Evolutionary conservation across 1,140 invertebrate species (phyloP).

Genomic region (Zophobas atratus): DNA sequence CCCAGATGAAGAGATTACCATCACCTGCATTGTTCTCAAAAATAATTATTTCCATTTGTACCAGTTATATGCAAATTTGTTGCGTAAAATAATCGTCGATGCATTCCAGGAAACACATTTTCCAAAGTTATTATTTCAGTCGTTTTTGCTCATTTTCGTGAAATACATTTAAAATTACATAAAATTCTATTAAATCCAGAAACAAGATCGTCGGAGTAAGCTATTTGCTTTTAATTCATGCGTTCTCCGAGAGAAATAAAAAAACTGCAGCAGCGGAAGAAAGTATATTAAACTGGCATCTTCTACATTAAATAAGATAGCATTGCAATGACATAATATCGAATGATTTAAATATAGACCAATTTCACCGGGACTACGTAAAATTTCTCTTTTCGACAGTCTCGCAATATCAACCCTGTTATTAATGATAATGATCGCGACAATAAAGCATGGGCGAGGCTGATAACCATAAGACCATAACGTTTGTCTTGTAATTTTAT

Average conservation of each 20-base stretch:
- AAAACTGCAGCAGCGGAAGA: neutral
- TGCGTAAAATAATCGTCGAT: neutral
- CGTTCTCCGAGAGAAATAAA: neutral
- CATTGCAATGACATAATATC: conserved; percentile 11
- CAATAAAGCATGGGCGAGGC: conserved; percentile 28
- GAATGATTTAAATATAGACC: neutral
- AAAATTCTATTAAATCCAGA: conserved; percentile 3
- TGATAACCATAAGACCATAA: neutral
- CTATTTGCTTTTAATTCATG: conserved; percentile 6
- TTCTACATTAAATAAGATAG: conserved; percentile 18
- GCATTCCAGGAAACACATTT: too few species aligned
- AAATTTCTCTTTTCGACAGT: conserved; percentile 21
- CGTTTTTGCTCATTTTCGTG: too few species aligned
- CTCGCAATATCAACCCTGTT: conserved; percentile 15
- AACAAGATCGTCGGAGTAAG: conserved; percentile 6
- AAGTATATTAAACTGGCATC: neutral
- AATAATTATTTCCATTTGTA: conserved; percentile 2
- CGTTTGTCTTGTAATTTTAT: conserved; percentile 35
- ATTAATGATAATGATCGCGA: conserved; percentile 6
- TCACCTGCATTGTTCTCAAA: conserved; percentile 19
- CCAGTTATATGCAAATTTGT: conserved; percentile 21
- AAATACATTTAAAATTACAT: neutral
- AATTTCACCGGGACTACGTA: conserved; percentile 8
- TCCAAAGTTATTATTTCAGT: too few species aligned
- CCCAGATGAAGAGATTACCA: too few species aligned